Evolutionary conservation across 2,888 invertebrate species (phyloP).

Genomic region (Acronicta leporina): DNA sequence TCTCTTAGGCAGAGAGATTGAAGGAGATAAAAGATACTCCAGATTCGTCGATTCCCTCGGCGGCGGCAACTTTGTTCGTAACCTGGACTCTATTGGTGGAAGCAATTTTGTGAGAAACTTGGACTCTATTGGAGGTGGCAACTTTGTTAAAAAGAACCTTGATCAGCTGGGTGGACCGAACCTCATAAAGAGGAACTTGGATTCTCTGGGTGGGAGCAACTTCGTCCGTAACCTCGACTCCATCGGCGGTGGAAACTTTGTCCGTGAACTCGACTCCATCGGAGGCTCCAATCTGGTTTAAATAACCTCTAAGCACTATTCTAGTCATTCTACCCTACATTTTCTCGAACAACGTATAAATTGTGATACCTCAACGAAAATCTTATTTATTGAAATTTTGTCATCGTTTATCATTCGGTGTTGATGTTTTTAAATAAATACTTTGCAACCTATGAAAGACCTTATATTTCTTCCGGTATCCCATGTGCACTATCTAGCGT

Average conservation of each 20-base stretch:
- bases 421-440: conserved; percentile 69
- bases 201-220: conserved; percentile 82
- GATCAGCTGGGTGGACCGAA: conserved; percentile 83
- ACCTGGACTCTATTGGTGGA: conserved; percentile 80
- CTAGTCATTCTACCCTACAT: conserved; percentile 47
- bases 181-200: conserved; percentile 79
- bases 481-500: not conserved
- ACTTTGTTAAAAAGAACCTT: conserved; percentile 81
- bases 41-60: conserved; percentile 73
- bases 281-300: conserved; percentile 81
- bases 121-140: conserved; percentile 79
- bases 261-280: conserved; percentile 76
- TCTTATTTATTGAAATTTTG: conserved; percentile 62
- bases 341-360: conserved; percentile 63
- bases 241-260: conserved; percentile 86
- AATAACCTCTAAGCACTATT: conserved; percentile 44
- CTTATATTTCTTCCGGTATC: conserved; percentile 18
- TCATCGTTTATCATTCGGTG: conserved; percentile 57
- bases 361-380: conserved; percentile 69
- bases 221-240: conserved; percentile 83
- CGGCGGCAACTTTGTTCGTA: conserved; percentile 79
- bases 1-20: conserved; percentile 64
- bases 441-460: conserved; percentile 57
- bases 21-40: conserved; percentile 64
- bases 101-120: conserved; percentile 82